phyloP scores from a whole-genome alignment of 2,888 invertebrate genomes.

The Lapara coniferarum region DNA sequence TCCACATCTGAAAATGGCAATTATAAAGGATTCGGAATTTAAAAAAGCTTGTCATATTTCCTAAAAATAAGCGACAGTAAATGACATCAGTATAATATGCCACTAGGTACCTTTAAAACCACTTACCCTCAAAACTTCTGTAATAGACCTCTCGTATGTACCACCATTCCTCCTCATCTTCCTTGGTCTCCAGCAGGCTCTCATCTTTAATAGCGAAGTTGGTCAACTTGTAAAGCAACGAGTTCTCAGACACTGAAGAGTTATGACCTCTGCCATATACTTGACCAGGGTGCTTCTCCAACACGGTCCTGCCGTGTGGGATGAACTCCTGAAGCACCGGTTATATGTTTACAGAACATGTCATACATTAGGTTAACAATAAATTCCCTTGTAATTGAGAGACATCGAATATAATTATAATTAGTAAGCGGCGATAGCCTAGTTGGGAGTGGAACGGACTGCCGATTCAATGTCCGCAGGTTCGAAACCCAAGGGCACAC shows the following conservation, averaged over 20 bases:
- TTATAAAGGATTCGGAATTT: too few relatives aligned
- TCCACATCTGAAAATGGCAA: conserved; percentile 55
- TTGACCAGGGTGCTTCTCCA: conserved; percentile 89
- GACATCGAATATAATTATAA: too few relatives aligned
- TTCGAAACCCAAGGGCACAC: too few relatives aligned
- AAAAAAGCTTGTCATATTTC: too few relatives aligned
- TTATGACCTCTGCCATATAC: conserved; percentile 78
- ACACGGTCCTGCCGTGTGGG: conserved; percentile 93
- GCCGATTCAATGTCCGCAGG: too few relatives aligned
- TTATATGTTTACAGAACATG: neutral
- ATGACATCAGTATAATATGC: too few relatives aligned
- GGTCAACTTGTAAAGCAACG: conserved; percentile 88
- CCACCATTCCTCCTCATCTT: conserved; percentile 84
- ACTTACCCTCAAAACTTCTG: conserved; percentile 55
- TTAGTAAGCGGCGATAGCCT: too few relatives aligned
- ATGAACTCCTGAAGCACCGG: conserved; percentile 88
- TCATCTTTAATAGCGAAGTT: conserved; percentile 89
- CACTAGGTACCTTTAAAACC: too few relatives aligned
- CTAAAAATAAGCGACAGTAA: too few relatives aligned
- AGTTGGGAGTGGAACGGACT: too few relatives aligned
- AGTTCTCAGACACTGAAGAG: conserved; percentile 84
- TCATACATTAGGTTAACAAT: too few relatives aligned
- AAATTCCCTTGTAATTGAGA: too few relatives aligned
- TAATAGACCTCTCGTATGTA: conserved; percentile 72
- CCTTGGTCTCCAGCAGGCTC: conserved; percentile 84